Conservation (phyloP, 1,140 invertebrate species). For the Pachypeltis micranthus region DNA sequence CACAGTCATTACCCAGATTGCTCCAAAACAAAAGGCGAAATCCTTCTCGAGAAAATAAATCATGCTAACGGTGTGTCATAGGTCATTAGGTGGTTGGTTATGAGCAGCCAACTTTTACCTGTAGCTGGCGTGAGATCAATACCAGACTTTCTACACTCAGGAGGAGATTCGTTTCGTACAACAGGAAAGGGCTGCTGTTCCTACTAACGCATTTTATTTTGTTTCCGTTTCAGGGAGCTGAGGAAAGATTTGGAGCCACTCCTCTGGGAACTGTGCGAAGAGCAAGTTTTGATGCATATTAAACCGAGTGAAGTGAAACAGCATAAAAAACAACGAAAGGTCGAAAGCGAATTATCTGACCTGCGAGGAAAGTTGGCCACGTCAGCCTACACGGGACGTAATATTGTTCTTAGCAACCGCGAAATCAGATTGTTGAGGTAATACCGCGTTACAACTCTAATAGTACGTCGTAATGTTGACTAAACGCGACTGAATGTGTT, state of each 20-base stretch:
- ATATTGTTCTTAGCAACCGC: slow-evolving; percentile 80
- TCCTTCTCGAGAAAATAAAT: too few relatives aligned
- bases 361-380: slow-evolving; percentile 68
- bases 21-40: too few relatives aligned
- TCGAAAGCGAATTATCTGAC: slow-evolving; percentile 80
- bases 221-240: slow-evolving; percentile 50
- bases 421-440: slow-evolving; percentile 77
- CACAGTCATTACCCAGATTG: too few relatives aligned
- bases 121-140: too few relatives aligned
- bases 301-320: slow-evolving; percentile 71
- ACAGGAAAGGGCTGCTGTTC: too few relatives aligned
- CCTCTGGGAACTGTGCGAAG: slow-evolving; percentile 72
- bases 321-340: slow-evolving; percentile 75
- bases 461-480: too few relatives aligned
- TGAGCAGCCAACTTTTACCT: too few relatives aligned
- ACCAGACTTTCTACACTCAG: too few relatives aligned
- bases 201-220: too few relatives aligned
- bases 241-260: slow-evolving; percentile 56
- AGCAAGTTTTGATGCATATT: slow-evolving; percentile 78
- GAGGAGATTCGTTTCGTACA: too few relatives aligned
- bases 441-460: slow-evolving; percentile 12
- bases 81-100: too few relatives aligned
- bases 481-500: neutral
- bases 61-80: too few relatives aligned
- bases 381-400: slow-evolving; percentile 49